These are phyloP conservation scores for Dryococelus australis DNA, from an alignment of 2,888 invertebrate genomes.

Conservation along the genomic window DNA sequence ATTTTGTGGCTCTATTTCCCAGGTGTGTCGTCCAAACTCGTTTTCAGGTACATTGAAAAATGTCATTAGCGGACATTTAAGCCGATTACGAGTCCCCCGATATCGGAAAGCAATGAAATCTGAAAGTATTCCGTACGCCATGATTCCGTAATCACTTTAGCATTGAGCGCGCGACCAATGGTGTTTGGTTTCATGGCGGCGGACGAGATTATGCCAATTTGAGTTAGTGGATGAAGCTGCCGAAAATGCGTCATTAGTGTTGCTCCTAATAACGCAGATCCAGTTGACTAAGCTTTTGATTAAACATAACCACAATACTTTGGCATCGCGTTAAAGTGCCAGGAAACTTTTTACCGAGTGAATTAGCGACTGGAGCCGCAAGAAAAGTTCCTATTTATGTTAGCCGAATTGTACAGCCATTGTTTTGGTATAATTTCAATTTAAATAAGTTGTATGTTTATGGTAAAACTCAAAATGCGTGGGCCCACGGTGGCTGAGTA, in stretches of 20 bases:
- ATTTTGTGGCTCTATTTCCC: not conserved
- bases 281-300: too few relatives aligned
- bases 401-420: too few relatives aligned
- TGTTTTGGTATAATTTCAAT: too few relatives aligned
- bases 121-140: not conserved
- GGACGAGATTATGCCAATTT: not conserved
- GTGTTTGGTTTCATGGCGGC: not conserved
- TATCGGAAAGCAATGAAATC: slow-evolving; percentile 9
- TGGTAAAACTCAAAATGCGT: too few relatives aligned
- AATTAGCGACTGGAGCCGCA: too few relatives aligned
- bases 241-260: not conserved
- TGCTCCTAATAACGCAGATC: not conserved
- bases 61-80: not conserved
- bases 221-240: not conserved
- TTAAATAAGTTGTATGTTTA: too few relatives aligned
- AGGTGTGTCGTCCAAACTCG: not conserved
- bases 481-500: too few relatives aligned
- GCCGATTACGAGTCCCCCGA: not conserved
- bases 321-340: too few relatives aligned
- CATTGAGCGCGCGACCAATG: not conserved
- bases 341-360: too few relatives aligned
- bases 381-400: too few relatives aligned
- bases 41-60: not conserved
- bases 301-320: too few relatives aligned
- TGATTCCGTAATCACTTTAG: not conserved